These are phyloP conservation scores for Lasiurus cinereus DNA, from an alignment of 2,113 vertebrate species.

Conservation along the genomic window DNA sequence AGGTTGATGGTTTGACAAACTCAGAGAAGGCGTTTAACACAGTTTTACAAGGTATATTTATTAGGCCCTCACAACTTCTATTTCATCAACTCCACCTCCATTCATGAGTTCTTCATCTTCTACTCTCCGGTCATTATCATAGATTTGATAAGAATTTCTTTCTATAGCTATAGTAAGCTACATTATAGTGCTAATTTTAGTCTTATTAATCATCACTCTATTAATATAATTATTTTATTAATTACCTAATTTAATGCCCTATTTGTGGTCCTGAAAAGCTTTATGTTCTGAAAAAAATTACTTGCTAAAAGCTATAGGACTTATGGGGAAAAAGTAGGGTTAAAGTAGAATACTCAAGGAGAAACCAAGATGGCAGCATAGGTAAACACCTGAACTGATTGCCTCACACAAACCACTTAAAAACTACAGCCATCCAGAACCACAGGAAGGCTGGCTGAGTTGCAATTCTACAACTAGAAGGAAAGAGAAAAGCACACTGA, in stretches of 20 bases:
- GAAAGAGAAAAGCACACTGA: no score
- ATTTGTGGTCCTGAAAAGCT: neutral
- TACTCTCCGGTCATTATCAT: neutral
- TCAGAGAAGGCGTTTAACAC: neutral
- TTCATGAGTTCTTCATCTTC: neutral
- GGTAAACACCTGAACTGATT: no score
- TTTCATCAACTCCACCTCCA: neutral
- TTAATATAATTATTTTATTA: neutral
- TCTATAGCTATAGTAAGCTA: neutral
- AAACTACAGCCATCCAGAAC: no score
- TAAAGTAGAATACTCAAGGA: neutral
- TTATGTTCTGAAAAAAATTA: neutral
- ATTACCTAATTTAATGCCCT: neutral
- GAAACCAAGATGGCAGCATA: no score
- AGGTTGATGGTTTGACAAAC: neutral
- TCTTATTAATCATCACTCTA: neutral
- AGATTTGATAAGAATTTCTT: conserved; percentile 22
- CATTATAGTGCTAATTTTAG: neutral
- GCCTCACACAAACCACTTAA: no score
- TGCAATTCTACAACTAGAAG: no score
- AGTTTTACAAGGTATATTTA: neutral
- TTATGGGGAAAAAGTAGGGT: neutral
- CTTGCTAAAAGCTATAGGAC: neutral
- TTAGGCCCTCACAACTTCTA: neutral
- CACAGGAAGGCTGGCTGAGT: no score